phyloP scores from a whole-genome alignment of 1,140 invertebrate species.

The Medauroidea extradentata region DNA sequence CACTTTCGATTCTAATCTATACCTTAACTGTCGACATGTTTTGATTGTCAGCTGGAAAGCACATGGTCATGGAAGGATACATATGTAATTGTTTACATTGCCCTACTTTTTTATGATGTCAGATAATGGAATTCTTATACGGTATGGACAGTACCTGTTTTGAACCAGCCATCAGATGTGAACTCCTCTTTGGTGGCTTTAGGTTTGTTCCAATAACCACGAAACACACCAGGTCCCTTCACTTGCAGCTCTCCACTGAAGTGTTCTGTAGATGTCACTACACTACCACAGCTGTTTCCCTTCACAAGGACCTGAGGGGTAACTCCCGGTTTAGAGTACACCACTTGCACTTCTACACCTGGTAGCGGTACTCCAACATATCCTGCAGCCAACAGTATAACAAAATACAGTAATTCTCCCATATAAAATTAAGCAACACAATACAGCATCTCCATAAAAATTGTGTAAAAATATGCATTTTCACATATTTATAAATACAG shows the following conservation, averaged over 20 bases:
- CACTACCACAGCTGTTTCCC: slow-evolving; percentile 29
- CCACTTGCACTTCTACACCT: slow-evolving; percentile 59
- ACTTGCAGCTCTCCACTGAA: slow-evolving; percentile 66
- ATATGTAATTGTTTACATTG: too few species aligned
- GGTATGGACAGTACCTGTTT: too few species aligned
- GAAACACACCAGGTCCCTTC: slow-evolving; percentile 72
- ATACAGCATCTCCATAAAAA: too few species aligned
- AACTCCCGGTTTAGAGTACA: slow-evolving; percentile 32
- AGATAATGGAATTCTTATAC: too few species aligned
- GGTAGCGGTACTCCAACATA: slow-evolving; percentile 72
- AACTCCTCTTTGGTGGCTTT: slow-evolving; percentile 67
- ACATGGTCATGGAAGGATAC: background rate
- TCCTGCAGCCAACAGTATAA: background rate
- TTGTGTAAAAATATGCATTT: too few species aligned
- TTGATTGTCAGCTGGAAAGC: too few species aligned
- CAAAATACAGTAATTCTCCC: too few species aligned
- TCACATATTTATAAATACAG: too few species aligned
- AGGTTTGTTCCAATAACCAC: slow-evolving; percentile 70
- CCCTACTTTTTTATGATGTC: too few species aligned
- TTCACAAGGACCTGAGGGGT: slow-evolving; percentile 27
- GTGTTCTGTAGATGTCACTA: background rate
- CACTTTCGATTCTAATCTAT: too few species aligned
- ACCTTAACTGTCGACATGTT: background rate
- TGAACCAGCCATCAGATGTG: slow-evolving; percentile 79
- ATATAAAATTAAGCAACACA: too few species aligned